Conservation (phyloP, 1,140 invertebrate species). For the Delia radicum region DNA sequence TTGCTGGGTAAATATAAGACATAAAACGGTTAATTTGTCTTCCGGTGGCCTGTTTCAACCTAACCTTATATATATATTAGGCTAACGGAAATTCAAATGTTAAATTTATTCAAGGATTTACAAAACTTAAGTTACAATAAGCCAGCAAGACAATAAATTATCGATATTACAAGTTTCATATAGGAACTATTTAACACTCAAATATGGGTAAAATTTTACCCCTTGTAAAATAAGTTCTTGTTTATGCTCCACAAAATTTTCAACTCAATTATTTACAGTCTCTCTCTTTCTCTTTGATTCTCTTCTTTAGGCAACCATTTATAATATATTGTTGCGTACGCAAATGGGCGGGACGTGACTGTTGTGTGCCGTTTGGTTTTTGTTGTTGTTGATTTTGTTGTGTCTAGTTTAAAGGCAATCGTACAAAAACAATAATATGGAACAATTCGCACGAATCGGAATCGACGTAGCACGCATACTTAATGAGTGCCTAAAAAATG, state of each 20-base stretch:
- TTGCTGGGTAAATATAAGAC: too few species aligned
- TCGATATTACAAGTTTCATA: too few species aligned
- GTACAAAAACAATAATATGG: conserved; percentile 6
- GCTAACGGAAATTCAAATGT: too few species aligned
- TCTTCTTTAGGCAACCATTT: neutral
- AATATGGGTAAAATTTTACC: neutral
- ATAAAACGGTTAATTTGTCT: too few species aligned
- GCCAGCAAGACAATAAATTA: too few species aligned
- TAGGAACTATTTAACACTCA: too few species aligned
- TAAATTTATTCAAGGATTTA: too few species aligned
- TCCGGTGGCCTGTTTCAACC: too few species aligned
- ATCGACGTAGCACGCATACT: conserved; percentile 54
- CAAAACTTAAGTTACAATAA: too few species aligned
- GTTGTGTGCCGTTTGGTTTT: conserved; percentile 33
- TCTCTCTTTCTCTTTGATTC: neutral
- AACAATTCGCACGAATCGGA: conserved; percentile 45
- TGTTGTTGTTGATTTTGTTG: neutral
- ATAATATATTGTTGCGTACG: conserved; percentile 36
- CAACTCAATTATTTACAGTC: neutral
- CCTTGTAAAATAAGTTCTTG: too few species aligned
- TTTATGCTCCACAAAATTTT: neutral
- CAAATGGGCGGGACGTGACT: conserved; percentile 58
- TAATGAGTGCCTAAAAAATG: conserved; percentile 39
- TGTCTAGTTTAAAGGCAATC: neutral
- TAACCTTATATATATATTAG: too few species aligned